Evolutionary conservation across 2,888 invertebrate genomes (phyloP), one percentile per base, ranked within the genome.

Genomic region (Lobophora halterata): DNA sequence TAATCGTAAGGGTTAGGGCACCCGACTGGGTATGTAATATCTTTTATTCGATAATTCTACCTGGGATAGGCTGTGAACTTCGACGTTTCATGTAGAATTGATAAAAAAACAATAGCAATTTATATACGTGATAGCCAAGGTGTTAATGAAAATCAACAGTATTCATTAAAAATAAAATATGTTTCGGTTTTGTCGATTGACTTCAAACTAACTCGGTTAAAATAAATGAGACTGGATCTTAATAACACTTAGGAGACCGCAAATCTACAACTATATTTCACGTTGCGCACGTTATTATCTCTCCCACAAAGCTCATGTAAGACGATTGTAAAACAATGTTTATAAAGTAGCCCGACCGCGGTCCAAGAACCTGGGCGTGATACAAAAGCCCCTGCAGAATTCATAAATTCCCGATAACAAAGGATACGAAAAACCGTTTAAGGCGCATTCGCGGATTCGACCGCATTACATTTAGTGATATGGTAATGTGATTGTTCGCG

Each of bases 401-500:
- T 79, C 77, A 85, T 83, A 86, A 78, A 85, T 80, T 76, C 79
- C 64, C 63, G 65, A 68, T 64, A 79, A 86, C 86, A 87, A 87
- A 85, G 78, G 83, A 71, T 65, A 78, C 71, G 72, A 74, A 75
- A 78, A 75, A 79, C 78, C 82, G 77, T 85, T 85, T 85, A 85
- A 82, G 82, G 79, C 61, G 64, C 73, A 81, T 71, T 75, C 70
- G 61, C 73, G 72, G 76, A 77, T 80, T 73, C 76, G 71, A 66
- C 71, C 73, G 77, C 77, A 75, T 85, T 79, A 79, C 79, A 78
- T 81, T n/a, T 81, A 79, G 79, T 80, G 79, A 80, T 86, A 86
- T 86, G 85, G 80, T 87, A 86, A 87, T 86, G 83, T 80, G 82
- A 80, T 82, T 85, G 83, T 85, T 78, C 65, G 71, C 76, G 74